Evolutionary conservation across 2,888 invertebrate species (phyloP).

Genomic region (Phengaris alcon): DNA sequence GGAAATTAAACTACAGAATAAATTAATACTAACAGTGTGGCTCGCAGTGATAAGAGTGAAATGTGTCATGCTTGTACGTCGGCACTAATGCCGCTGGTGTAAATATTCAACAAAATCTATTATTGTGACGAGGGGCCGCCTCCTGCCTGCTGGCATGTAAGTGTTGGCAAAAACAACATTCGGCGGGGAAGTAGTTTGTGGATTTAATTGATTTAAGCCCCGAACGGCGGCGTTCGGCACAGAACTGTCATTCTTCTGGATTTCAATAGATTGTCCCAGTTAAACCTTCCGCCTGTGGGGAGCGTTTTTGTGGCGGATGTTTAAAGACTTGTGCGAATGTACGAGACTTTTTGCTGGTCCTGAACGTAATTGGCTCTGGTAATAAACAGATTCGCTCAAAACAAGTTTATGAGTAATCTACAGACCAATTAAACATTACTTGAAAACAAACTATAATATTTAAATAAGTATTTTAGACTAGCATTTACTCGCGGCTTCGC

Average conservation of each 20-base stretch:
- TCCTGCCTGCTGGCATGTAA: neutral
- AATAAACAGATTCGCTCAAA: neutral
- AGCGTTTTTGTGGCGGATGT: slow-evolving; percentile 28
- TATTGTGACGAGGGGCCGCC: slow-evolving; percentile 30
- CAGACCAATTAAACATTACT: neutral
- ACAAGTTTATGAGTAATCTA: neutral
- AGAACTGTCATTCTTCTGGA: slow-evolving; percentile 31
- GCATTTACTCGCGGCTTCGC: too few species aligned
- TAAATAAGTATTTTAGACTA: neutral
- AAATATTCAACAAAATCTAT: slow-evolving; percentile 21
- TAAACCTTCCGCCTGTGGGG: slow-evolving; percentile 27
- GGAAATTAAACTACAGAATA: slow-evolving; percentile 2
- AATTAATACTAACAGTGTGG: slow-evolving; percentile 30
- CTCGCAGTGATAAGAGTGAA: slow-evolving; percentile 44
- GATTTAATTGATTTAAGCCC: slow-evolving; percentile 30
- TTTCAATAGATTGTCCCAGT: slow-evolving; percentile 30
- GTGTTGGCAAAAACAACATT: slow-evolving; percentile 22
- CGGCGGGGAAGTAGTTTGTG: slow-evolving; percentile 24
- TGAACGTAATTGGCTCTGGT: neutral
- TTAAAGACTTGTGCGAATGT: slow-evolving; percentile 24
- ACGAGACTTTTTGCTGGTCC: neutral
- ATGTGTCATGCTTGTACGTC: slow-evolving; percentile 47
- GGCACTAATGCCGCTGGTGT: slow-evolving; percentile 54
- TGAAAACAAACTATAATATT: neutral
- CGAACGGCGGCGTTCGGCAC: slow-evolving; percentile 25